Conservation (phyloP, 2,113 vertebrate species). For the Notiomystis cincta region DNA sequence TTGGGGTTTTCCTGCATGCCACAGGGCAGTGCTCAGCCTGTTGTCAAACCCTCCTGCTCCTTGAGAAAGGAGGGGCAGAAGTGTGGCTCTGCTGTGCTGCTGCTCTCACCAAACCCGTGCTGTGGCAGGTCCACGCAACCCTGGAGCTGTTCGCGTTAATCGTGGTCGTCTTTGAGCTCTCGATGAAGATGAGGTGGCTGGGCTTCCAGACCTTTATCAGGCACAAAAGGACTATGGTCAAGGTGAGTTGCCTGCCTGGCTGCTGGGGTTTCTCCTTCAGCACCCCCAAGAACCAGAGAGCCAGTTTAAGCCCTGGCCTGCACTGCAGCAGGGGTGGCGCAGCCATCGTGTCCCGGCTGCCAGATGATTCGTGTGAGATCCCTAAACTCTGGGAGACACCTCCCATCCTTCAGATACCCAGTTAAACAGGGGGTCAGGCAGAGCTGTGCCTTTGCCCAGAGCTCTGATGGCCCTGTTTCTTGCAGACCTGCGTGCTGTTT, state of each 20-base stretch:
- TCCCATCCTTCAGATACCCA: background rate
- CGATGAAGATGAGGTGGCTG: constrained; percentile 96
- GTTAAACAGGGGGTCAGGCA: background rate
- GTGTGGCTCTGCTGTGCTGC: background rate
- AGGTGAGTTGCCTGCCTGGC: constrained; percentile 72
- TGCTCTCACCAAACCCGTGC: background rate
- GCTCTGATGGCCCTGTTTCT: background rate
- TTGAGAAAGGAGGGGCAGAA: background rate
- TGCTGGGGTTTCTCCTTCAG: background rate
- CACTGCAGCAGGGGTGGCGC: background rate
- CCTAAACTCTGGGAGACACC: background rate
- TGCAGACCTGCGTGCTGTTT: constrained; percentile 86
- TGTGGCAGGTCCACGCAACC: constrained; percentile 88
- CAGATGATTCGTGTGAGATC: background rate
- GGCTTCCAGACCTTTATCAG: constrained; percentile 91
- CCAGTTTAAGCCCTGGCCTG: background rate
- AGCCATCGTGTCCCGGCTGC: background rate
- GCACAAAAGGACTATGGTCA: constrained; percentile 97
- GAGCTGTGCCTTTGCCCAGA: background rate
- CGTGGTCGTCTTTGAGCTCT: constrained; percentile 93
- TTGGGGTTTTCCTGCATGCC: background rate
- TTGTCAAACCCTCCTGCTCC: background rate
- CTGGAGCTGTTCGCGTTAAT: constrained; percentile 89
- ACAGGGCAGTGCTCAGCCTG: background rate
- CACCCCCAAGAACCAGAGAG: background rate